Base-by-base conservation (phyloP, 2,113 vertebrate genomes). In the Polyodon spathula region DNA sequence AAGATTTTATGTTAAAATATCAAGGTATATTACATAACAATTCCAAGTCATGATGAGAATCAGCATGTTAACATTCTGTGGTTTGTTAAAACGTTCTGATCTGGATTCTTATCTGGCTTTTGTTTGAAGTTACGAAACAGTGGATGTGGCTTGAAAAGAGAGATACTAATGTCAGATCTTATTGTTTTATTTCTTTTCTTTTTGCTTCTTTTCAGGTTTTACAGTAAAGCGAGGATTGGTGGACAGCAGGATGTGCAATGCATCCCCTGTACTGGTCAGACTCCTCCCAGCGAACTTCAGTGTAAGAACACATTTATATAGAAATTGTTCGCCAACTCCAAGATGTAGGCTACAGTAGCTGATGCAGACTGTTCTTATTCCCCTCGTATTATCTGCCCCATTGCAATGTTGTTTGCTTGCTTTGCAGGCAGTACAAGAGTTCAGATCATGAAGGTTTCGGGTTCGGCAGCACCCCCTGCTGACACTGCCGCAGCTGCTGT, bases 201-300 rank as follows among this genome's bases (percentile, higher is more conserved):
- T 66, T 77, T 38, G 71, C 43, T 54, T 66, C n/a, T 67, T 11
- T 63, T n/a, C 71, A 92, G 86, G 54, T 91, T 88, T 70, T 91
- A 90, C 76, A 79, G 78, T 67, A 92, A 92, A 69, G 84, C 71
- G 0, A 70, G 85, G 43, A 75, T 92, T 68, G 86, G 86, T n/a
- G 88, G 88, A 58, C 73, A 81, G 53, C 83, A 84, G 74, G 89
- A 88, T 64, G 72, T 81, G 73, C 85, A 90, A 53, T 92, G 89
- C 63, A 84, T 91, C 60, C 87, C 88, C 0, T 92, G 89, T 76
- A 86, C 81, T 9, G 83, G 79, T 46, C 77, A 83, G 58, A 78
- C 83, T 0, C 80, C 83, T 0, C 67, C 77, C 53, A 48, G 80
- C 0, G 80, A 89, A 58, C 66, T 71, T 0, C 87, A 88, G 43